Base-by-base conservation (phyloP, 2,888 invertebrate species). In the Lasioglossum calceatum region DNA sequence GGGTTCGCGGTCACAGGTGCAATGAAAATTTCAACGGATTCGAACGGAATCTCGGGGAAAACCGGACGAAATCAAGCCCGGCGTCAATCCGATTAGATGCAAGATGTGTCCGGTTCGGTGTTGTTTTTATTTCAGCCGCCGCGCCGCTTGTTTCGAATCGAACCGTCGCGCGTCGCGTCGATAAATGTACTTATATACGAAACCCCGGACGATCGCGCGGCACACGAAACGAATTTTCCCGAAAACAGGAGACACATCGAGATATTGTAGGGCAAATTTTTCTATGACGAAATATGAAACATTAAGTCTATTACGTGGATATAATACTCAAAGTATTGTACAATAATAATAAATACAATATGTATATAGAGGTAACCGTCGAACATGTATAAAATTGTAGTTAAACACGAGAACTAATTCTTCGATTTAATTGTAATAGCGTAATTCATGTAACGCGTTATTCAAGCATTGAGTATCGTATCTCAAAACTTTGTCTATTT, bases 71-170 rank as follows among this genome's bases (percentile, higher is more conserved):
- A 36, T 58, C 23, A 44, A n/a, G 36, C 50, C 39, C 72, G 7
- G 10, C 44, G 73, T 14, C 61, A 84, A 86, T 81, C 77, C 75
- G 77, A 84, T 84, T 81, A 81, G 50, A 78, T 42, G 44, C n/a
- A 44, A 39, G 42, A 50, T 70, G 47, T 44, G 32, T 84, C n/a
- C 19, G n/a, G 10, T 8, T n/a, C 8, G 27, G 27, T 27, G 61
- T 27, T 61, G 61, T 61, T 61, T 61, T 61, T 27, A 61, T 61
- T 61, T 58, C 10, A 58, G 58, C 58, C 7, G 39, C 39, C 39
- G 39, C 39, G 2, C 54, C 10, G 7, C 27, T 27, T 12, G 61
- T 27, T 61, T 1, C n/a, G 61, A 61, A 74, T 84, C 54, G 47
- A 61, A 44, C 64, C 42, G 16, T 12, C 42, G 42, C 42, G 42